Evolutionary conservation across 2,797 vertebrate species (phyloP).

Genomic region (Monodelphis domestica): DNA sequence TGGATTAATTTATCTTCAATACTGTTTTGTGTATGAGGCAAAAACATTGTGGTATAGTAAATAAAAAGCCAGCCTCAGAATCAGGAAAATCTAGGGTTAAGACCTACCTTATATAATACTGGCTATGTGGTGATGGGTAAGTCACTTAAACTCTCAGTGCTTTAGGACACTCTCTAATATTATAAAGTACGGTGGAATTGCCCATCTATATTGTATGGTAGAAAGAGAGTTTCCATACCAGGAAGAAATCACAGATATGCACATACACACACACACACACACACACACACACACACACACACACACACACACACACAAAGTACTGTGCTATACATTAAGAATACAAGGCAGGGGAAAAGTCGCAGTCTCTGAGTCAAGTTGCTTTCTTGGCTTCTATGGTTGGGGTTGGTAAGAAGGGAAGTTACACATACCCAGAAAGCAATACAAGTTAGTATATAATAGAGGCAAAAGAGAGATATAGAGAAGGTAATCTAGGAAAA

Average conservation of each 20-base stretch:
- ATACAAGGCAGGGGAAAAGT: neutral
- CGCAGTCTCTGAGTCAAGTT: neutral
- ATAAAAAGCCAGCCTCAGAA: too few species aligned
- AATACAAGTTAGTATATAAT: neutral
- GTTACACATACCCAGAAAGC: neutral
- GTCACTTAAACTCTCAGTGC: too few species aligned
- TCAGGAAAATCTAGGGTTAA: too few species aligned
- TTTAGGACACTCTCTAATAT: neutral
- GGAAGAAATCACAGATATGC: neutral
- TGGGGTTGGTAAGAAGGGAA: neutral
- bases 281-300: too few species aligned
- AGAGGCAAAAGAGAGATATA: neutral
- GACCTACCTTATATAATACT: too few species aligned
- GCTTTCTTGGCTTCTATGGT: neutral
- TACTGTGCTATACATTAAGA: neutral
- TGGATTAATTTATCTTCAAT: too few species aligned
- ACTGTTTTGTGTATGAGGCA: too few species aligned
- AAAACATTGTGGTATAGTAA: too few species aligned
- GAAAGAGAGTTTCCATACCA: rapidly evolving
- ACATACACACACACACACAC: too few species aligned
- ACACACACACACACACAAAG: neutral
- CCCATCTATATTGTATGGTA: neutral
- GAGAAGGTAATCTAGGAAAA: neutral
- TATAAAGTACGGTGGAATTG: neutral
- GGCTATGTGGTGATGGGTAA: too few species aligned